Evolutionary conservation across 2,888 invertebrate genomes (phyloP).

Genomic region (Carpatolechia fugitivella): DNA sequence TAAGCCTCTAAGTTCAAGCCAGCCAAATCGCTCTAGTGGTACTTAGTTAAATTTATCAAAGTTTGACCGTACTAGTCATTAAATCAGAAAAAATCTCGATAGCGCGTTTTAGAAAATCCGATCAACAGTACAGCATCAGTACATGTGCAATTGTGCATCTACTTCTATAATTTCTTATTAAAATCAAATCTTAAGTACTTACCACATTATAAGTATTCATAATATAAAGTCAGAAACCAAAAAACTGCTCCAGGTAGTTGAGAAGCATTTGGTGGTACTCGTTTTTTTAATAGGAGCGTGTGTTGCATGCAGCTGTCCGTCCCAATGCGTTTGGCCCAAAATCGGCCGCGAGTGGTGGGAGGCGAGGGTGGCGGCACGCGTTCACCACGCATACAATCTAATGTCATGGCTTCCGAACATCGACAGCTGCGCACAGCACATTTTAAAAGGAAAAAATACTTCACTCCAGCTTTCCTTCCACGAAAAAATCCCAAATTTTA

Average conservation of each 20-base stretch:
- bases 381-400: slow-evolving; percentile 33
- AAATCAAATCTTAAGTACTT: too few species aligned
- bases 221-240: slow-evolving; percentile 33
- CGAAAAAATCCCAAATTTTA: not conserved
- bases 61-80: too few species aligned
- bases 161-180: too few species aligned
- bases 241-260: slow-evolving; percentile 48
- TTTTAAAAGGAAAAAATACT: not conserved
- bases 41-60: too few species aligned
- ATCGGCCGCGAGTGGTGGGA: slow-evolving; percentile 21
- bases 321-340: slow-evolving; percentile 54
- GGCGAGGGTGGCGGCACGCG: slow-evolving; percentile 40
- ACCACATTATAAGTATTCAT: not conserved
- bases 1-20: too few species aligned
- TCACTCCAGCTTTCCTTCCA: not conserved
- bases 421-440: slow-evolving; percentile 41
- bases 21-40: too few species aligned
- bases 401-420: slow-evolving; percentile 46
- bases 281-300: slow-evolving; percentile 45
- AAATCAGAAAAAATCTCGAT: too few species aligned
- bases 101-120: too few species aligned
- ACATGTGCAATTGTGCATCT: too few species aligned
- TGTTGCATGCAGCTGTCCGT: slow-evolving; percentile 64
- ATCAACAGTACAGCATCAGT: too few species aligned
- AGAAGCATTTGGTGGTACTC: slow-evolving; percentile 33